Evolutionary conservation across 2,797 vertebrate genomes (phyloP), one percentile per base, ranked within the genome.

Genomic region (Leucoraja ocellata): DNA sequence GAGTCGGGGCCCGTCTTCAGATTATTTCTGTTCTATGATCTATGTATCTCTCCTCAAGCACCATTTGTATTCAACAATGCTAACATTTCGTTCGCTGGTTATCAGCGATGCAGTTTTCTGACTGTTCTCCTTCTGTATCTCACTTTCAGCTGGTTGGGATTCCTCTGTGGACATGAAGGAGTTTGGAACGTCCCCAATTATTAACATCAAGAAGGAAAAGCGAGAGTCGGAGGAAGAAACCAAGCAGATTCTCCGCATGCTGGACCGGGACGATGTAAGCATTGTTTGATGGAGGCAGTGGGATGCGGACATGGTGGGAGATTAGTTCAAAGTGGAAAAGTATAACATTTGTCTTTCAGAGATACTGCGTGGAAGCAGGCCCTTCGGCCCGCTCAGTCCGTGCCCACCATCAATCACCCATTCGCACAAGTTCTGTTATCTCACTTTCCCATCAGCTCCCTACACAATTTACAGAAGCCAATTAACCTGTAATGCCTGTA

Each of bases 191-290:
- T 98, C 98, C 9, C 98, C 98, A 94, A 99, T 99, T 96, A 99
- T 99, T 95, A 99, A 99, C 95, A 99, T 99, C 94, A 99, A 99
- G 95, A 98, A 99, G 95, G 99, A 99, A 95, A 98, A 99, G 94
- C 95, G 98, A 68, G 99, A 99, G 95, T 99, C 98, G 0, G 98
- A 99, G 1, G 98, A 99, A 94, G 98, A 99, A 95, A 99, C 99
- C 0, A 99, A 99, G 95, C 97, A 98, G 96, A 99, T 99, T 94
- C 95, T 99, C 91, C 96, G 97, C 93, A 98, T 97, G 95, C 96
- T 99, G 95, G 97, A 99, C 93, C 96, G 97, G 95, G 98, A 99
- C 1, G 98, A 97, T 0, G 98, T 98, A 95, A 96, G 97, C 94
- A 65, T 13, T 2, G 10, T 68, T 54, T 68, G 16, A 21, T 81